Base-by-base conservation (phyloP, 2,113 vertebrate species). In the Engystomops pustulosus region DNA sequence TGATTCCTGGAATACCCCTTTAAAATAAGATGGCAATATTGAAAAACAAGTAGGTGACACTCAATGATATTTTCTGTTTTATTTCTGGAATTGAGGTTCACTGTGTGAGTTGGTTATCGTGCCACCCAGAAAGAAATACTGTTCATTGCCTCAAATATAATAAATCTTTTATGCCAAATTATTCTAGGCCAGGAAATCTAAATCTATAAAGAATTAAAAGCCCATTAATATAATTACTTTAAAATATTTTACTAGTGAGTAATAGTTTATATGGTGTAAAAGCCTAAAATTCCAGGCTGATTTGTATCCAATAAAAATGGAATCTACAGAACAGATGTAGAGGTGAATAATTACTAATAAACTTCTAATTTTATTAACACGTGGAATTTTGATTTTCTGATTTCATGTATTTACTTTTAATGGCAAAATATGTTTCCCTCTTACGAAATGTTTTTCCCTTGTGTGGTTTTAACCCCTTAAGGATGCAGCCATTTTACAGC, bases 101-200 rank as follows among this genome's bases (percentile, higher is more conserved):
- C 23, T 7, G 30, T 4, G 12, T 2, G n/a, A 23, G 67, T 70
- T 45, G 27, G 23, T 47, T 74, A 25, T n/a, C 23, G 30, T 49
- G 70, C 44, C 70, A 47, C 70, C 70, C 70, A 74, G 15, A 47
- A 74, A 30, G 70, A 47, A 74, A 74, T 49, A 27, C 44, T 74
- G 70, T 27, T 18, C 32, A 47, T 47, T 74, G n/a, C 38, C 70
- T 6, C 14, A 15, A 45, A 72, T 30, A 17, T 47, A 74, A 47
- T 27, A 30, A 74, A 44, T 47, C 23, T 74, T 30, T 74, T 47
- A 49, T 17, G 9, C 38, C 41, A 47, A 17, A 47, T 47, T 74
- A 27, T n/a, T 71, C 23, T 5, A 9, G 14, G 44, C 8, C 70
- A 47, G 41, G 45, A 30, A 74, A 8, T 5, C 2, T 45, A 72